Percentiles rank a stretch among this genome's conserved stretches.
These are phyloP conservation scores for Tichodroma muraria DNA, from an alignment of 2,113 vertebrate genomes.

Conservation along the genomic window DNA sequence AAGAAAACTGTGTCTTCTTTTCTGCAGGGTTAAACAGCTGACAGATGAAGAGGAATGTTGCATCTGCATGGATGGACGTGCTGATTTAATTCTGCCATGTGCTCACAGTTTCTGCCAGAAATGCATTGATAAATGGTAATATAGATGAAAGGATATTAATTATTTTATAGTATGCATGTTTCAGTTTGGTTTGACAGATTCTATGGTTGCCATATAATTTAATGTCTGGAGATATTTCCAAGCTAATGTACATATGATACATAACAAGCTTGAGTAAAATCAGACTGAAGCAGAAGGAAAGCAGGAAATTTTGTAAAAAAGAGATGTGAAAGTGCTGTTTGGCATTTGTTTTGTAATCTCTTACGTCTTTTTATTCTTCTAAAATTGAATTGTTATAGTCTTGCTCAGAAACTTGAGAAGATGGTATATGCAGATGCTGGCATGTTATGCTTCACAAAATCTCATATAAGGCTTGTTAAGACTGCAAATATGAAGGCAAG, in stretches of 20 bases:
- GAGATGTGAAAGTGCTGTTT: neutral
- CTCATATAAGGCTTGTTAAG: neutral
- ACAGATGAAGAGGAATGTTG: slow-evolving; percentile 97
- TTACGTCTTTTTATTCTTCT: neutral
- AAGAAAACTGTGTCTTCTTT: neutral
- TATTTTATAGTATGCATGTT: neutral
- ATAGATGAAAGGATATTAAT: neutral
- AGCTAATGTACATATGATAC: neutral
- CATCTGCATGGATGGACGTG: slow-evolving; percentile 96
- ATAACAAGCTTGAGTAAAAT: neutral
- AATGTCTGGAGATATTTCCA: neutral
- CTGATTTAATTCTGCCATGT: slow-evolving; percentile 93
- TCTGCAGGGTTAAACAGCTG: slow-evolving; percentile 88
- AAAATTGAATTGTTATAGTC: neutral
- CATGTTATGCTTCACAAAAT: neutral
- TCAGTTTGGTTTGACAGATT: neutral
- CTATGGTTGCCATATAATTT: neutral
- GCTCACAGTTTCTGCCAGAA: slow-evolving; percentile 99
- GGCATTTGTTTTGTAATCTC: neutral
- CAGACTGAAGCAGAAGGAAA: neutral
- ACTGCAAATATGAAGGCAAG: neutral
- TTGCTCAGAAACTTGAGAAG: neutral
- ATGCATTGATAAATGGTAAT: slow-evolving; percentile 97
- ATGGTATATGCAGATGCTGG: neutral
- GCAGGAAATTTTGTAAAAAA: neutral